Percentiles rank a stretch among this genome's conserved stretches.
Conservation (phyloP, 2,113 vertebrate species). For the Catagonus wagneri region DNA sequence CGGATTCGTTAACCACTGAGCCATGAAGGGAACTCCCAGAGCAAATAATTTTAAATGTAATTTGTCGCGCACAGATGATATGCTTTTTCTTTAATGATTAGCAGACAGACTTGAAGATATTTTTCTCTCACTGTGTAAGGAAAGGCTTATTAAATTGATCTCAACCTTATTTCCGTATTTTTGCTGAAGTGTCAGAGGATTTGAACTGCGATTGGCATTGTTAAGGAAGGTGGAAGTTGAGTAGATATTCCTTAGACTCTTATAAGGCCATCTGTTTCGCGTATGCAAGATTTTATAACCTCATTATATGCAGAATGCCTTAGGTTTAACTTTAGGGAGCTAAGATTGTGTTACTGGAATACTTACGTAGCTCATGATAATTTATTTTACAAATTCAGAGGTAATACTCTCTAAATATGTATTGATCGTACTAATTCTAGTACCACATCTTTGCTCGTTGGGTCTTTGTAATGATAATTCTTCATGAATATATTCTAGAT, state of each 20-base stretch:
- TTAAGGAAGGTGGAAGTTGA: neutral
- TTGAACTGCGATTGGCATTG: neutral
- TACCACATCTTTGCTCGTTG: no score
- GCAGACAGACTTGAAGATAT: neutral
- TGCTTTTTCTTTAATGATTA: neutral
- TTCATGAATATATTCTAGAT: no score
- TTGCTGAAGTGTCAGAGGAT: neutral
- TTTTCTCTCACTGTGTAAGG: neutral
- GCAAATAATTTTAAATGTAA: neutral
- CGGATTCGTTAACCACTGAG: no score
- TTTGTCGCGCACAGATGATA: neutral
- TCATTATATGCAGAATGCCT: neutral
- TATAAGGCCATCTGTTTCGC: neutral
- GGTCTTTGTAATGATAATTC: no score
- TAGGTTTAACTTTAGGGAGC: neutral
- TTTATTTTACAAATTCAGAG: neutral
- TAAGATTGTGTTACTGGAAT: neutral
- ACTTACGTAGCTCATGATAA: no score
- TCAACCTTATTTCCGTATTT: neutral
- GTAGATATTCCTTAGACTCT: neutral
- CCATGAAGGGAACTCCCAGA: no score
- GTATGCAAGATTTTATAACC: neutral
- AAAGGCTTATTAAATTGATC: neutral
- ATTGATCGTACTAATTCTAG: no score
- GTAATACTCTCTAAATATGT: no score